Evolutionary conservation across 1,140 invertebrate genomes (phyloP), one percentile per base, ranked within the genome.

Genomic region (Antheraea mylitta): DNA sequence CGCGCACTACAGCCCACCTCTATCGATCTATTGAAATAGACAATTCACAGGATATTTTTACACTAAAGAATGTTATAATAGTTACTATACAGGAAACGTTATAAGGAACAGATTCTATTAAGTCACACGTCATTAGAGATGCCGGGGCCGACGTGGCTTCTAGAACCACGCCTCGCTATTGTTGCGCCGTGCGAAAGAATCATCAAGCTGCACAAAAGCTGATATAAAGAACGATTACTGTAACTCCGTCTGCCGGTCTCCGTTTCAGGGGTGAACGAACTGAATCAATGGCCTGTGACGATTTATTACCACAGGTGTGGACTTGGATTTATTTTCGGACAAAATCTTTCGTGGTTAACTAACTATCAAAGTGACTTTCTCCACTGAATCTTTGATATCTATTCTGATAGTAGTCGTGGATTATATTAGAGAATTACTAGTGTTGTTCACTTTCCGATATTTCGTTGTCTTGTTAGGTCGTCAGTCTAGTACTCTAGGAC

Each of bases 261-360:
- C 63, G 76, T 75, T 80, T 81, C 75, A 80, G 78, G 74, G 83
- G 85, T 86, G 75, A 86, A 66, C 74, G 84, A 86, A 81, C 87
- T 72, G 74, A 74, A 72, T 78, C 81, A 82, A 83, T 84, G 75
- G 81, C 72, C 79, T 76, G 79, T 73, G 67, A 70, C 74, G 73
- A 72, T 74, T 77, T 78, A 76, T 22, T 22, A 22, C 18, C 60
- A 53, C 60, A 61, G 60, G 60, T 30, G 13, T 61, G 60, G 18
- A 61, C 4, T 61, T n/a, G 19, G 30, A 45, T 64, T 42, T 42
- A 37, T 30, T n/a, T 42, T 64, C 11, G 45, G 45, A 13, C 45
- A n/a, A 6, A 13, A 16, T 53, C 11, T 16, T 53, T 53, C 45
- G 11, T 53, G 16, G 22, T 30, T 30, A 30, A 30, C 22, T 30